A percentile compares a stretch with the other conserved stretches of the same genome.
These are phyloP conservation scores for Trialeurodes vaporariorum DNA, from an alignment of 1,140 invertebrate species.

Conservation along the genomic window DNA sequence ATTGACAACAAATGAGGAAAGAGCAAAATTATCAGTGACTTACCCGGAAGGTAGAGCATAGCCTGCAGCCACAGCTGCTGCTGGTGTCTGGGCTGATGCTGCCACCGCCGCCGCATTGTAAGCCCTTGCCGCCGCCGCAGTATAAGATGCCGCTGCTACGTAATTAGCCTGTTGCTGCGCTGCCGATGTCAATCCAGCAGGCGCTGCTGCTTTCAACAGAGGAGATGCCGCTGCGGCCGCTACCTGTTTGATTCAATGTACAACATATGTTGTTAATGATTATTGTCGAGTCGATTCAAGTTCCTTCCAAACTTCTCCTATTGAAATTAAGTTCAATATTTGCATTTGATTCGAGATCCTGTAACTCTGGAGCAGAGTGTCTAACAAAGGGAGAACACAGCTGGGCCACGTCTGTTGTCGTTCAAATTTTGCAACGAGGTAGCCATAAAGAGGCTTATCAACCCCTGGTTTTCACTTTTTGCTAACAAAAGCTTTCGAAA, in stretches of 20 bases:
- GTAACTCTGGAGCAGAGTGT: no score
- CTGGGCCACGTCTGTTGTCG: no score
- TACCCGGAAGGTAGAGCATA: constrained; percentile 53
- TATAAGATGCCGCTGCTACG: constrained; percentile 69
- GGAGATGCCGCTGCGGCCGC: constrained; percentile 57
- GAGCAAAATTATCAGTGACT: constrained; percentile 25
- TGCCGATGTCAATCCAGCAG: constrained; percentile 48
- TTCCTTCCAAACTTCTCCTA: not conserved
- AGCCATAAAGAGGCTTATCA: no score
- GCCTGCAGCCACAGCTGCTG: constrained; percentile 37
- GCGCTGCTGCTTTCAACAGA: constrained; percentile 52
- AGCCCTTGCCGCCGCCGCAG: constrained; percentile 64
- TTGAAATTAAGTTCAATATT: not conserved
- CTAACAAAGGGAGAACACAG: no score
- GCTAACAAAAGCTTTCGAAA: no score
- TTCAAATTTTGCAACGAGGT: no score
- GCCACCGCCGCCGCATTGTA: constrained; percentile 54
- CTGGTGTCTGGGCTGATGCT: constrained; percentile 47
- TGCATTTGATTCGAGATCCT: no score
- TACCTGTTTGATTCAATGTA: no score
- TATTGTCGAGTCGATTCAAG: no score
- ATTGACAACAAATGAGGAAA: no score
- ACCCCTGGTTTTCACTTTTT: no score
- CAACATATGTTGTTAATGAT: no score
- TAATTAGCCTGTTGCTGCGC: constrained; percentile 56